Evolutionary conservation across 2,797 vertebrate species (phyloP), one percentile per base, ranked within the genome.

Genomic region (Cyclopterus lumpus): DNA sequence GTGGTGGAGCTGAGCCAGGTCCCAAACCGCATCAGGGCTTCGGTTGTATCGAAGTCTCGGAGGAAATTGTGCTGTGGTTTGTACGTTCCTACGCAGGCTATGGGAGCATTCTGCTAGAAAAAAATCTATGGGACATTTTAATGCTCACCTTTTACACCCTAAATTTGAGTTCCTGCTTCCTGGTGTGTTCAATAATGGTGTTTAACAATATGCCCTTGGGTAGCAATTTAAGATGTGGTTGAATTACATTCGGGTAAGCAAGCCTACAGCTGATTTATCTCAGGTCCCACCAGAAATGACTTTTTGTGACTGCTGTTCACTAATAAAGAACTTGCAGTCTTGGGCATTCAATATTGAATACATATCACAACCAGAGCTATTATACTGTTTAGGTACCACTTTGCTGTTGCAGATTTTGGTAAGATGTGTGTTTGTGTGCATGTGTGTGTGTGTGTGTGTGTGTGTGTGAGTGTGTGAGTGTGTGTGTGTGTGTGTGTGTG

Each of bases 1-100:
- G 73, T 61, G 55, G 54, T 73, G 80, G 71, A 76, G 74, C 42
- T 8, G 30, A 73, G 77, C 73, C 84, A 83, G 69, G 48, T 86
- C 82, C 79, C 79, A 74, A 81, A 75, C 59, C 77, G 58, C 74
- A 44, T 26, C 28, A 36, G 58, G 51, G 79, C 65, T 75, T 81
- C 46, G 60, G 58, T 58, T 51, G 55, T 24, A 38, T 67, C 36
- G 53, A n/a, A 54, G 55, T 70, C 75, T 85, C 72, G 59, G 26
- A 77, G 71, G 68, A 78, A 57, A 60, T 3, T 5, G 32, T 66
- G 53, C 66, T 15, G n/a, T 16, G 11, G 36, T 77, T 69, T 71
- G 62, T 49, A 63, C 40, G 28, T n/a, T n/a, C n/a, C n/a, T n/a
- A 30, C 75, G 69, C 51, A 48, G 18, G 3, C 34, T 44, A 38